Conservation (phyloP, 35 echinoderm and acorn worm genomes). For the Patiria miniata region DNA sequence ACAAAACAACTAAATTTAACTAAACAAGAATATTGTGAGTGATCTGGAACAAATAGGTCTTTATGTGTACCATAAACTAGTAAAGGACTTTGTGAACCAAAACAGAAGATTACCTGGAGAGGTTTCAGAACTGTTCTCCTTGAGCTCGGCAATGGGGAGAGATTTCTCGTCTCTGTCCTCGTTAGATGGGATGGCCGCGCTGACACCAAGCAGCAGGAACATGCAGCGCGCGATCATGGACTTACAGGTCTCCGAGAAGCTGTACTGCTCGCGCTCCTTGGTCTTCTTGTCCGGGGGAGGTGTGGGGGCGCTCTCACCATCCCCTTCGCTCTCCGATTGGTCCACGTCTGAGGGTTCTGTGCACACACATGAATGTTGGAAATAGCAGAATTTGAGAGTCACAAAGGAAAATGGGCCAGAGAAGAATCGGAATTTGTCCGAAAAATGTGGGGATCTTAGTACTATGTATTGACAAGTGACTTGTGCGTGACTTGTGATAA, state of each 20-base stretch:
- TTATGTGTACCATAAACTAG: no score
- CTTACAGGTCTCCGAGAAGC: slow-evolving; percentile 88
- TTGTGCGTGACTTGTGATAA: no score
- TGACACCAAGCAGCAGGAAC: slow-evolving; percentile 81
- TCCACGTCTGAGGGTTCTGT: slow-evolving; percentile 40
- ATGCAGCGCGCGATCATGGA: slow-evolving; percentile 84
- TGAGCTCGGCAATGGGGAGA: neutral
- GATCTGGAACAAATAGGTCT: no score
- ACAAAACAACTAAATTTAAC: no score
- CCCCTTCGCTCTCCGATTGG: slow-evolving; percentile 35
- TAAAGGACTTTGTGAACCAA: no score
- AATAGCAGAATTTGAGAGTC: no score
- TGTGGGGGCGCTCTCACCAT: neutral
- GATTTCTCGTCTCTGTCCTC: neutral
- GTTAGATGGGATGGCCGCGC: slow-evolving; percentile 35
- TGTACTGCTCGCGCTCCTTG: slow-evolving; percentile 46
- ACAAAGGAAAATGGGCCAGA: no score
- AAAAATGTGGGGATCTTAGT: no score
- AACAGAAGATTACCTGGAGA: neutral
- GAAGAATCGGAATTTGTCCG: no score
- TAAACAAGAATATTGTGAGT: no score
- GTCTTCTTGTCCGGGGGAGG: slow-evolving; percentile 5
- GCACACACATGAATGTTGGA: no score
- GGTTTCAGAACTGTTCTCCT: neutral
- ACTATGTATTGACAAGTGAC: no score